Percentiles rank a stretch among this genome's conserved stretches.
Conservation (phyloP, 2,113 vertebrate genomes). For the Sebastes fasciatus region DNA sequence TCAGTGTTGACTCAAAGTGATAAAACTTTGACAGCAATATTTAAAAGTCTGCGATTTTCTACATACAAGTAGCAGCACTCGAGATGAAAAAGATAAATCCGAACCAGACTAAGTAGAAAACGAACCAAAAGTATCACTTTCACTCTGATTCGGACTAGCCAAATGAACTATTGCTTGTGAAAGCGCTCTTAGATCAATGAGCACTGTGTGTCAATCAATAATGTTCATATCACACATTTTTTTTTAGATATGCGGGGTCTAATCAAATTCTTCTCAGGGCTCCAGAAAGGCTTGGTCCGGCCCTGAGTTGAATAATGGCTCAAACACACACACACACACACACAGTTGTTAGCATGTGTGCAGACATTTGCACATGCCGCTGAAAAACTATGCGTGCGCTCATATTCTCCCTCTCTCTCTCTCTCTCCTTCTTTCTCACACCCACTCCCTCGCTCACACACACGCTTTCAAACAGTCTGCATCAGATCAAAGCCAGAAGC, state of each 20-base stretch:
- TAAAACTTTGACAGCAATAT: too few relatives aligned
- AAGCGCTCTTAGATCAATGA: background rate
- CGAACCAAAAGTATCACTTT: too few relatives aligned
- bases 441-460: conserved; percentile 37
- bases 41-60: too few relatives aligned
- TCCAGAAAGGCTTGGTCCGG: background rate
- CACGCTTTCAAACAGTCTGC: conserved; percentile 71
- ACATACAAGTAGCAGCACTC: too few relatives aligned
- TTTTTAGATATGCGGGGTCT: background rate
- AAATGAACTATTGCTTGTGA: too few relatives aligned
- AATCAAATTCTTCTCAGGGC: background rate
- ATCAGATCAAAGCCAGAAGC: conserved; percentile 75
- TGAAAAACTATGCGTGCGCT: conserved; percentile 31
- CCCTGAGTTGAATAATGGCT: background rate
- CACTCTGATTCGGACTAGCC: too few relatives aligned
- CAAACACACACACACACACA: conserved; percentile 38
- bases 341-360: conserved; percentile 31
- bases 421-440: conserved; percentile 36
- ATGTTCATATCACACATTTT: background rate
- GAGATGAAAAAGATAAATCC: too few relatives aligned
- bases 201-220: background rate
- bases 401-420: conserved; percentile 23
- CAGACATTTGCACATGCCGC: conserved; percentile 42
- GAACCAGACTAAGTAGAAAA: too few relatives aligned
- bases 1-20: too few relatives aligned